Conservation (phyloP, 1,140 invertebrate species). For the Trachelipus rathkii region DNA sequence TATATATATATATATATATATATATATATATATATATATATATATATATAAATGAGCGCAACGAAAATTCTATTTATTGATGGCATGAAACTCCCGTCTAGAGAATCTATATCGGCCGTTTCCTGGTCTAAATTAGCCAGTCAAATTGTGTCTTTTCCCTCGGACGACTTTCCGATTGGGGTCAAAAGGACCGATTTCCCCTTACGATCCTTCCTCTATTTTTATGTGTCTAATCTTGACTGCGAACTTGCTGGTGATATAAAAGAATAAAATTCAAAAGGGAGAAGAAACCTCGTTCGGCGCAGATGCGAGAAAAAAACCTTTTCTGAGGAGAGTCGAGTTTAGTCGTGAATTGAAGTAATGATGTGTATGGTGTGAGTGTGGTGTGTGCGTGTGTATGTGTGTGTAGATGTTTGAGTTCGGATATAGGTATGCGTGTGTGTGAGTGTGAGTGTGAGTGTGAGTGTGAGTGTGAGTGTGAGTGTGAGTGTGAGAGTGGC, state of each 20-base stretch:
- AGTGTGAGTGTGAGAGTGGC: no score
- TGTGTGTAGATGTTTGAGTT: no score
- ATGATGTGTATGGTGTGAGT: no score
- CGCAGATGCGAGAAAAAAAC: no score
- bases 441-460: no score
- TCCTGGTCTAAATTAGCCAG: constrained; percentile 9
- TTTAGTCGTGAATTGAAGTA: no score
- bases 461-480: no score
- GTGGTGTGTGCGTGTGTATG: no score
- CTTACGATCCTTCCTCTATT: background rate
- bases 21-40: constrained; percentile 15
- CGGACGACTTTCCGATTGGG: constrained; percentile 8
- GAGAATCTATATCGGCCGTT: background rate
- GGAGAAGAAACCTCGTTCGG: no score
- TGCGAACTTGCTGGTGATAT: background rate
- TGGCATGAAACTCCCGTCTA: background rate
- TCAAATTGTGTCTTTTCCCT: constrained; percentile 1
- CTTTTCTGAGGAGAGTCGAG: no score
- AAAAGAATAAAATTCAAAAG: background rate
- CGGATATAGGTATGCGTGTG: no score
- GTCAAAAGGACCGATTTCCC: background rate
- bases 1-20: constrained; percentile 12
- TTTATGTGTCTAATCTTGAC: constrained; percentile 1
- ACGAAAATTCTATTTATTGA: background rate
- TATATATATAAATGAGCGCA: background rate